A percentile compares a stretch with the other conserved stretches of the same genome.
Evolutionary conservation across 2,113 vertebrate species (phyloP).

Genomic region (Ceuthmochares aereus): DNA sequence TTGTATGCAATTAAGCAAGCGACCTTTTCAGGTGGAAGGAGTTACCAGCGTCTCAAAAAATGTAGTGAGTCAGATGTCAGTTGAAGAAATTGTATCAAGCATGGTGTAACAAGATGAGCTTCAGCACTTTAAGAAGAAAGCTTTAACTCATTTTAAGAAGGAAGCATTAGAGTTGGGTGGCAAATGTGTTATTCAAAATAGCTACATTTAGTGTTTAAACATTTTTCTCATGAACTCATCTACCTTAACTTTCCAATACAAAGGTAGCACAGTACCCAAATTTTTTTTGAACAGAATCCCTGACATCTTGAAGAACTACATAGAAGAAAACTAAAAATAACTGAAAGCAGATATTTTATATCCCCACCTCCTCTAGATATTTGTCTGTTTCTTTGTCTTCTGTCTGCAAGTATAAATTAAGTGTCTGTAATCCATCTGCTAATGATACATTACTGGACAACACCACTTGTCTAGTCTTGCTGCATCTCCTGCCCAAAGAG

Average conservation of each 20-base stretch:
- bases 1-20: neutral
- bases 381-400: neutral
- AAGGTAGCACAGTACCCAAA: neutral
- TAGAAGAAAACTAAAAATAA: neutral
- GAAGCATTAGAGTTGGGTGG: neutral
- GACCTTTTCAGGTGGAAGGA: neutral
- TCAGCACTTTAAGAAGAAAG: neutral
- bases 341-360: neutral
- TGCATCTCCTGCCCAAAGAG: neutral
- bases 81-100: neutral
- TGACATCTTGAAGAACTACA: neutral
- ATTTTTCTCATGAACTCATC: neutral
- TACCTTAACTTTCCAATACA: neutral
- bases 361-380: neutral
- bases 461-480: neutral
- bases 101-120: neutral
- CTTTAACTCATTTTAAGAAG: neutral
- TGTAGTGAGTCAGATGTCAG: neutral
- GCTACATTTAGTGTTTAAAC: neutral
- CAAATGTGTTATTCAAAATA: neutral
- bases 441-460: neutral
- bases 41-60: accelerated
- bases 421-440: neutral
- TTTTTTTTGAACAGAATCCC: neutral
- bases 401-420: neutral